These are phyloP conservation scores for Caradrina clavipalpis DNA, from an alignment of 2,888 invertebrate genomes.

Conservation along the genomic window DNA sequence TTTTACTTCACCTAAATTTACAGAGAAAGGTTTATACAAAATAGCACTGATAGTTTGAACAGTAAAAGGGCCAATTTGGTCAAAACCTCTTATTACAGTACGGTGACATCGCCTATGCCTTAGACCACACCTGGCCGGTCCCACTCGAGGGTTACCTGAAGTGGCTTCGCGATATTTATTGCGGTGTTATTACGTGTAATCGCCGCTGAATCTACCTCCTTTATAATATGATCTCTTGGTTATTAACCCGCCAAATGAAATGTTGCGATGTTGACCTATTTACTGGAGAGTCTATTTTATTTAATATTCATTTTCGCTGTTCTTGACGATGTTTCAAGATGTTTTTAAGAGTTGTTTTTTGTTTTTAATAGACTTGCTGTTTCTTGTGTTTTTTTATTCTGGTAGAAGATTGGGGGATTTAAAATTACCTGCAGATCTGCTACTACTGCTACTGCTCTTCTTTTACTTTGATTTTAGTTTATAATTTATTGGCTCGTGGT, in stretches of 20 bases:
- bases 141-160: slow-evolving; percentile 77
- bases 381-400: background rate
- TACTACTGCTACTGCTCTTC: no score
- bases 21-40: no score
- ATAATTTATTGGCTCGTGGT: no score
- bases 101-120: slow-evolving; percentile 35
- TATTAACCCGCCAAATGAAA: slow-evolving; percentile 77
- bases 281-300: slow-evolving; percentile 53
- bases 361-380: slow-evolving; percentile 24
- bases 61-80: no score
- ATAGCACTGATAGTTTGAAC: no score
- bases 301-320: slow-evolving; percentile 46
- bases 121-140: slow-evolving; percentile 54
- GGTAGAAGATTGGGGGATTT: no score
- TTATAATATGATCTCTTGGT: slow-evolving; percentile 83
- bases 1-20: no score
- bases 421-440: no score
- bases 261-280: slow-evolving; percentile 69
- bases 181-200: slow-evolving; percentile 87
- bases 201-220: slow-evolving; percentile 83
- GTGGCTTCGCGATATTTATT: slow-evolving; percentile 86
- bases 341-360: slow-evolving; percentile 28
- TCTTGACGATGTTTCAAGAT: slow-evolving; percentile 31
- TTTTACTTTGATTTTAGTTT: no score
- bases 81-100: no score